Conservation (phyloP, 1,140 invertebrate genomes). For the Pinna nobilis region DNA sequence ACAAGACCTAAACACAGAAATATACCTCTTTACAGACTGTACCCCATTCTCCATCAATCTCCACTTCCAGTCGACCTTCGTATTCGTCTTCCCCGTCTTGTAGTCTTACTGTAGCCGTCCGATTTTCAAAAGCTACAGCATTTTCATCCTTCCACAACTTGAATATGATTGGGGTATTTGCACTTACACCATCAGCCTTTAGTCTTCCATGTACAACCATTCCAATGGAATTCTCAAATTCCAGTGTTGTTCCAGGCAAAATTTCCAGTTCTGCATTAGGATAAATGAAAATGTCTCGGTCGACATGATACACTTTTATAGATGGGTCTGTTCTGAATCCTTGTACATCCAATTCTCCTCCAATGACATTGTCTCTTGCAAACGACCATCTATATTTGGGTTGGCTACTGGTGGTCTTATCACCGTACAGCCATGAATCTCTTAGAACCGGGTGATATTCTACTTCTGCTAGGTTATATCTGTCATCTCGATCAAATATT, state of each 20-base stretch:
- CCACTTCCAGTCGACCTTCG: slow-evolving; percentile 79
- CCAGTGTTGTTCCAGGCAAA: slow-evolving; percentile 86
- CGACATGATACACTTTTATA: slow-evolving; percentile 62
- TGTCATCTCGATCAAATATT: slow-evolving; percentile 71
- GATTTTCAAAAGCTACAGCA: slow-evolving; percentile 27
- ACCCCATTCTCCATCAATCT: slow-evolving; percentile 90
- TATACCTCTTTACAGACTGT: slow-evolving; percentile 89
- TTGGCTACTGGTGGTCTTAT: slow-evolving; percentile 51
- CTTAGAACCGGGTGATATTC: slow-evolving; percentile 70
- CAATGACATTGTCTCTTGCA: slow-evolving; percentile 52
- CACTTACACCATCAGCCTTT: slow-evolving; percentile 75
- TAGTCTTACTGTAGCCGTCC: slow-evolving; percentile 52
- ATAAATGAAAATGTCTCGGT: slow-evolving; percentile 70
- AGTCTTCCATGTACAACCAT: slow-evolving; percentile 96
- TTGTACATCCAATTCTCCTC: slow-evolving; percentile 57
- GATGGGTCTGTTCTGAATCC: slow-evolving; percentile 44
- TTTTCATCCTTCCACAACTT: slow-evolving; percentile 73
- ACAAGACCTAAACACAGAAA: background rate
- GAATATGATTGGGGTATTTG: slow-evolving; percentile 46
- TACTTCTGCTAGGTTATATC: slow-evolving; percentile 72
- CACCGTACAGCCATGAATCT: slow-evolving; percentile 57
- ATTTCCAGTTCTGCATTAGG: slow-evolving; percentile 56
- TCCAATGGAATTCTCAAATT: slow-evolving; percentile 90
- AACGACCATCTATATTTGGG: slow-evolving; percentile 59
- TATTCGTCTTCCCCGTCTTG: slow-evolving; percentile 60